Percentiles rank a stretch among this genome's conserved stretches.
Conservation (phyloP, 1,140 invertebrate species). For the Aphaenogaster floridana region DNA sequence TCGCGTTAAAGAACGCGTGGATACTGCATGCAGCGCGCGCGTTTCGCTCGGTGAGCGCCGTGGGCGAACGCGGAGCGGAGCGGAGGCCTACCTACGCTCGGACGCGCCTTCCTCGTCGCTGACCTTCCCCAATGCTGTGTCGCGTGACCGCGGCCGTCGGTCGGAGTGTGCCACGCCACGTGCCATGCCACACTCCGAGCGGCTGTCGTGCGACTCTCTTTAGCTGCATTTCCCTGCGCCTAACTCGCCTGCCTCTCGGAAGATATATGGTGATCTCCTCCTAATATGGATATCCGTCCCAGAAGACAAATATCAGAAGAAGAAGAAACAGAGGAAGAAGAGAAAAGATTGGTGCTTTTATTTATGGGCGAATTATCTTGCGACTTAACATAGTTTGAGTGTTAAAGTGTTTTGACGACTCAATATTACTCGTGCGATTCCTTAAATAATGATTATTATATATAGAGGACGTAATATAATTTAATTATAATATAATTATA, state of each 20-base stretch:
- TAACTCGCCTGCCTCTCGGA: not conserved
- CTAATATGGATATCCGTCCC: not conserved
- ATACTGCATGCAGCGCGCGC: conserved; percentile 29
- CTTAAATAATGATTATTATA: not conserved
- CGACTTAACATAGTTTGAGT: not conserved
- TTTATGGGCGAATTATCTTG: not conserved
- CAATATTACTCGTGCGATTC: not conserved
- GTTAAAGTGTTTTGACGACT: not conserved
- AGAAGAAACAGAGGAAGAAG: not conserved
- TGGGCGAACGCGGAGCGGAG: conserved; percentile 45
- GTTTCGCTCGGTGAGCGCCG: conserved; percentile 51
- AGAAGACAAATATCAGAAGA: not conserved
- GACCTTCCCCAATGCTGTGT: conserved; percentile 67
- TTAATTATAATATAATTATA: not conserved
- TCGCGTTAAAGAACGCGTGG: conserved; percentile 26
- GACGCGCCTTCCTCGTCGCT: conserved; percentile 43
- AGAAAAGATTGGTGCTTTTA: not conserved
- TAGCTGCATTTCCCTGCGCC: not conserved
- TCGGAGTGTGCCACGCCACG: conserved; percentile 46
- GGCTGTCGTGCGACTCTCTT: not conserved
- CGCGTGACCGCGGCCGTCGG: conserved; percentile 32
- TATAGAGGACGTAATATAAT: not conserved
- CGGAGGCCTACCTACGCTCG: conserved; percentile 60
- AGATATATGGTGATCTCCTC: not conserved
- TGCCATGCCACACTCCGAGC: conserved; percentile 22